Conservation (phyloP, 1,140 invertebrate genomes). For the Medauroidea extradentata region DNA sequence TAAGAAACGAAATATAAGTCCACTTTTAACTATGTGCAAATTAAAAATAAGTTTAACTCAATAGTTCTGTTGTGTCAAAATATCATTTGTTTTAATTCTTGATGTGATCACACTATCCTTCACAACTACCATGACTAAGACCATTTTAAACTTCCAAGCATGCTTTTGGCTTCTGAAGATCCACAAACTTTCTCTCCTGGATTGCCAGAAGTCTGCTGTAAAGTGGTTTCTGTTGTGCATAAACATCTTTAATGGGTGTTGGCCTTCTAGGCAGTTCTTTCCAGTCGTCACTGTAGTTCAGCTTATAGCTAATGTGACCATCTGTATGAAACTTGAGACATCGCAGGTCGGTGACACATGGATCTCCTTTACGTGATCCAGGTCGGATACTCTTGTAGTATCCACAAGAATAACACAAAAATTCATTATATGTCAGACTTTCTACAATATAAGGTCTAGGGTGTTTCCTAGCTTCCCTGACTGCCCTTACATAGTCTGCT, state of each 20-base stretch:
- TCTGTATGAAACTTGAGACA: constrained; percentile 3
- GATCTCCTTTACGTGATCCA: background rate
- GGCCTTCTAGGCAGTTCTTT: constrained; percentile 6
- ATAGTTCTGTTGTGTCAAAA: no score
- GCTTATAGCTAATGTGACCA: constrained; percentile 6
- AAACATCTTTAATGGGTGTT: background rate
- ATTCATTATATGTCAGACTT: background rate
- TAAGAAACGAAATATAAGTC: no score
- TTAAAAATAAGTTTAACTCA: no score
- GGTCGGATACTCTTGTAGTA: constrained; percentile 1
- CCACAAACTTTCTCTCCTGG: background rate
- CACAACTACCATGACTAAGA: no score
- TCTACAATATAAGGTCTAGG: constrained; percentile 9
- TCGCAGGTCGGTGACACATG: constrained; percentile 8
- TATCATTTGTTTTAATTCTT: no score
- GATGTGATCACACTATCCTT: no score
- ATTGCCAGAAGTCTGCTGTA: background rate
- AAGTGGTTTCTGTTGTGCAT: background rate
- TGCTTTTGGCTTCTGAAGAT: constrained; percentile 7
- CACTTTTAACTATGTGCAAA: no score
- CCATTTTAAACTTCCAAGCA: background rate
- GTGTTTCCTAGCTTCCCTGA: constrained; percentile 23
- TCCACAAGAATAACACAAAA: constrained; percentile 2
- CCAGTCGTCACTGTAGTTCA: constrained; percentile 2
- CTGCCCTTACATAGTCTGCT: constrained; percentile 23